Percentiles rank a stretch among this genome's conserved stretches.
These are phyloP conservation scores for Laupala kohalensis DNA, from an alignment of 1,140 invertebrate genomes.

Conservation along the genomic window DNA sequence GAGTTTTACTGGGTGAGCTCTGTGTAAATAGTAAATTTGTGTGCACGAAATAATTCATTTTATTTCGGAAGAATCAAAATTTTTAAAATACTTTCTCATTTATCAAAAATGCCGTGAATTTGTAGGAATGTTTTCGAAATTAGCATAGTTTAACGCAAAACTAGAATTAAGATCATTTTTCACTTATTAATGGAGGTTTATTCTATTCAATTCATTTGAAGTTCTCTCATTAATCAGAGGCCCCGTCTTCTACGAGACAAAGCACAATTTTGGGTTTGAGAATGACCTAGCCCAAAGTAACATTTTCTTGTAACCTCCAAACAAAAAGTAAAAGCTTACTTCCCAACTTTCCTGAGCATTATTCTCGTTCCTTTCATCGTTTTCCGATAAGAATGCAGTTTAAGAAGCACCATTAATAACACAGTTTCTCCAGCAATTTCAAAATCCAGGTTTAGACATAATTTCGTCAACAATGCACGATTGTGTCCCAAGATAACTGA, in stretches of 20 bases:
- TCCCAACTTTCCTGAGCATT: not conserved
- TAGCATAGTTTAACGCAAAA: not conserved
- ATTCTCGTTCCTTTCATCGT: not conserved
- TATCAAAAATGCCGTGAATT: not conserved
- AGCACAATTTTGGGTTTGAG: not conserved
- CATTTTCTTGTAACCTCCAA: not conserved
- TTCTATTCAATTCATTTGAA: too few species aligned
- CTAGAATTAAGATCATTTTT: not conserved
- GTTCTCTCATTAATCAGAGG: not conserved
- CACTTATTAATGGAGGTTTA: too few species aligned
- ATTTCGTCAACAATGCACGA: too few species aligned
- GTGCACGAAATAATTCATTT: not conserved
- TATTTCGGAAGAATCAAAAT: not conserved
- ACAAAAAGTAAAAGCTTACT: not conserved
- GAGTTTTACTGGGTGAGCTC: too few species aligned
- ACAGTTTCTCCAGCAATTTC: not conserved
- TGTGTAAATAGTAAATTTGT: too few species aligned
- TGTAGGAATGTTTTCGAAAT: not conserved
- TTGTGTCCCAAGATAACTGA: too few species aligned
- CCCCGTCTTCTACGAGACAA: not conserved
- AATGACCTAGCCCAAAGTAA: not conserved
- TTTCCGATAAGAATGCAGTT: not conserved
- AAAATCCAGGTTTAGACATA: not conserved
- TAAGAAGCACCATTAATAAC: not conserved
- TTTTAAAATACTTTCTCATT: not conserved